Conservation (phyloP, 2,888 invertebrate genomes). For the Seira musarum region DNA sequence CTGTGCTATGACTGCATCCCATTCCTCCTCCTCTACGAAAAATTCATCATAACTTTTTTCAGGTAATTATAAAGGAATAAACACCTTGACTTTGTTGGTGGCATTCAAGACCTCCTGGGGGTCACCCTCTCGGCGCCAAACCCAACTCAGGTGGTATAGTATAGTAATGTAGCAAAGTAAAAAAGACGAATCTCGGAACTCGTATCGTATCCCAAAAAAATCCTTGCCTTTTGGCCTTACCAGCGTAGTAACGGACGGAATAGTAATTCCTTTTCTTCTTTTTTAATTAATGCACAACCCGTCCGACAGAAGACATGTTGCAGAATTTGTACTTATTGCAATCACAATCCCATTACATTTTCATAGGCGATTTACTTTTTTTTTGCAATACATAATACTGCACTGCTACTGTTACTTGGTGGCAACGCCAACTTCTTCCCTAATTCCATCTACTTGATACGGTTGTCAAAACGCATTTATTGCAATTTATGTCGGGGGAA, state of each 20-base stretch:
- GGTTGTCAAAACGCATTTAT: slow-evolving; percentile 50
- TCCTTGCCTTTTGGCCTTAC: not conserved
- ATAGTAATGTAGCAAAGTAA: too few relatives aligned
- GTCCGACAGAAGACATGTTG: not conserved
- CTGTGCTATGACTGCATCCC: too few relatives aligned
- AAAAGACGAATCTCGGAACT: not conserved
- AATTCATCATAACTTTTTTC: not conserved
- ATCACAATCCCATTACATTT: not conserved
- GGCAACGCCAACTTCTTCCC: not conserved
- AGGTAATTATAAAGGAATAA: slow-evolving; percentile 59
- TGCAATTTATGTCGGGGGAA: slow-evolving; percentile 43
- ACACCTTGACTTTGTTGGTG: slow-evolving; percentile 62
- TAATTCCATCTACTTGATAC: slow-evolving; percentile 7
- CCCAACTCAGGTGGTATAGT: slow-evolving; percentile 63
- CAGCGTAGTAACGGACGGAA: not conserved
- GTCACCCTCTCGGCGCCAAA: slow-evolving; percentile 64
- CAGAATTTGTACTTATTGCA: not conserved
- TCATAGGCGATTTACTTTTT: not conserved
- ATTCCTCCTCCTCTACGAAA: not conserved
- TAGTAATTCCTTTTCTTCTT: not conserved
- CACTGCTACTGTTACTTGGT: too few relatives aligned
- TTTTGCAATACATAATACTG: too few relatives aligned
- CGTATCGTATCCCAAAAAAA: too few relatives aligned
- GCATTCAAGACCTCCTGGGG: slow-evolving; percentile 60
- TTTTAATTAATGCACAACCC: not conserved